phyloP scores from a whole-genome alignment of 2,888 invertebrate genomes.

The Phyto melanocephala region DNA sequence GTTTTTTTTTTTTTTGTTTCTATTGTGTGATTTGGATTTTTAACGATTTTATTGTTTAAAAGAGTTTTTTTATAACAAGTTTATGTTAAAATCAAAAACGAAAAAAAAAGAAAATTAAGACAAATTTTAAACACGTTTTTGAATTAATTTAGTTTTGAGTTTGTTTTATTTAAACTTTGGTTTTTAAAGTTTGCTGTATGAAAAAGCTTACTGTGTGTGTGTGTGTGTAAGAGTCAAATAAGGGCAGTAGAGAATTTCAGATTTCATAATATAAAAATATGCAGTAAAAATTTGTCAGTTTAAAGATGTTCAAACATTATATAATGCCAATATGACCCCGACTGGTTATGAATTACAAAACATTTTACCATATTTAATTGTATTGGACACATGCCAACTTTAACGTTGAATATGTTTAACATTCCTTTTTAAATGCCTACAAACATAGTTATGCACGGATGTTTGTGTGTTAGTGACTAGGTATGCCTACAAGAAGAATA shows the following conservation, averaged over 20 bases:
- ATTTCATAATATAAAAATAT: no score
- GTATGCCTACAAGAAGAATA: background rate
- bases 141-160: background rate
- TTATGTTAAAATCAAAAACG: constrained; percentile 8
- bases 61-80: background rate
- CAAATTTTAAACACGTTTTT: constrained; percentile 30
- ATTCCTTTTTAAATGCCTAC: no score
- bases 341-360: no score
- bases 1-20: constrained; percentile 3
- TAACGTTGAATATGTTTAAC: background rate
- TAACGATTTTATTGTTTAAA: background rate
- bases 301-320: no score
- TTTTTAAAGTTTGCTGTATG: background rate
- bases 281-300: no score
- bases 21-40: constrained; percentile 1
- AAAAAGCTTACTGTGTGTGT: background rate
- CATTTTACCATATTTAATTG: background rate
- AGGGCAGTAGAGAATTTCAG: background rate
- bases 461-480: no score
- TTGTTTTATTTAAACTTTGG: constrained; percentile 15
- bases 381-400: background rate
- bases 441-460: no score
- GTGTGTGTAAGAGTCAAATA: no score
- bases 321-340: no score
- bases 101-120: no score